These are phyloP conservation scores for Rhinella marina DNA, from an alignment of 2,797 vertebrate species.

Conservation along the genomic window DNA sequence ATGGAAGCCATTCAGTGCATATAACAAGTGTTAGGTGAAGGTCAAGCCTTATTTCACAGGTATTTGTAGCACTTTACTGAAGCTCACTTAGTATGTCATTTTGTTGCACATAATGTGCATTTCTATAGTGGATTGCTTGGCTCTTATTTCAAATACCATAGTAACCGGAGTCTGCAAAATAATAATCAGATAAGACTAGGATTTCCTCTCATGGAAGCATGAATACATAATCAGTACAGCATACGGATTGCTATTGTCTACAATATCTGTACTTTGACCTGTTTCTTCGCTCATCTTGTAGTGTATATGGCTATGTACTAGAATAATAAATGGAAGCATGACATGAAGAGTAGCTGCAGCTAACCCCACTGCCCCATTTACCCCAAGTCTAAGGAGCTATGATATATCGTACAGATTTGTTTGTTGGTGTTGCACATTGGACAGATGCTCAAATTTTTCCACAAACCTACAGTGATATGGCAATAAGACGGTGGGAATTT, in stretches of 20 bases:
- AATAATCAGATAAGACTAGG: constrained; percentile 1
- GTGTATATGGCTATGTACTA: neutral
- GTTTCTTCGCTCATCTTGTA: neutral
- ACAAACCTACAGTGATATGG: neutral
- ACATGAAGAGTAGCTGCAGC: neutral
- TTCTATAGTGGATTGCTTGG: constrained; percentile 6
- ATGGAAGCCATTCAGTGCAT: constrained; percentile 11
- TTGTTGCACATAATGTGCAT: constrained; percentile 16
- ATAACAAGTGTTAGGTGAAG: constrained; percentile 12
- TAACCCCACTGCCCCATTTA: too few species aligned
- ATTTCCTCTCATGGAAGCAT: constrained; percentile 9
- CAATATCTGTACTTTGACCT: neutral
- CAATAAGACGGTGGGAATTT: neutral
- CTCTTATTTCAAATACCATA: constrained; percentile 33
- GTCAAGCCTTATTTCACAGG: constrained; percentile 36
- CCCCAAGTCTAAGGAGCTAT: neutral
- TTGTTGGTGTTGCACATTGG: neutral
- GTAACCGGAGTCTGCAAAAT: constrained; percentile 16
- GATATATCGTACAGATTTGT: neutral
- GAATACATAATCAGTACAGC: constrained; percentile 10
- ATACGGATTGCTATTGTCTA: neutral
- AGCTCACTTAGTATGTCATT: constrained; percentile 25
- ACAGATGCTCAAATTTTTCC: neutral
- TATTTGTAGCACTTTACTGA: constrained; percentile 22
- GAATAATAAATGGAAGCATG: neutral